A percentile compares a stretch with the other conserved stretches of the same genome.
Conservation (phyloP, 2,113 vertebrate species). For the Nothobranchius kuhntae region DNA sequence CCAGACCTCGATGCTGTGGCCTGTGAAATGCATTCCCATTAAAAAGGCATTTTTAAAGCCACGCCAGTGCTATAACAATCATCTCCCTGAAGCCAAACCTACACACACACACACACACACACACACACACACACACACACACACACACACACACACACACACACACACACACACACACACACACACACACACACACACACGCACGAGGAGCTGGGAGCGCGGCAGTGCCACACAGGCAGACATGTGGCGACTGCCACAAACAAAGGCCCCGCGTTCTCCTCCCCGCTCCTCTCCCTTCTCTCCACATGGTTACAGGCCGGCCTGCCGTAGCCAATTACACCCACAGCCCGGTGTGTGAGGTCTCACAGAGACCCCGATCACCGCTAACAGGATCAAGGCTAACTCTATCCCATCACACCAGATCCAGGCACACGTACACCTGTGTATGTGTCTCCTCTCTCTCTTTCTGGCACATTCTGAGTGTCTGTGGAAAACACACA, state of each 20-base stretch:
- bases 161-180: slow-evolving; percentile 33
- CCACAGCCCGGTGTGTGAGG: slow-evolving; percentile 79
- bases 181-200: slow-evolving; percentile 52
- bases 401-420: slow-evolving; percentile 59
- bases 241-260: slow-evolving; percentile 78
- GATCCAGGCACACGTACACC: slow-evolving; percentile 53
- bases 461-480: slow-evolving; percentile 48
- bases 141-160: slow-evolving; percentile 29
- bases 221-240: slow-evolving; percentile 77
- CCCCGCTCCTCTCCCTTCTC: slow-evolving; percentile 64
- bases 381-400: slow-evolving; percentile 79
- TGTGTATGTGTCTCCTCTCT: slow-evolving; percentile 27
- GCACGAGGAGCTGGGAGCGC: slow-evolving; percentile 58
- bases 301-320: slow-evolving; percentile 70
- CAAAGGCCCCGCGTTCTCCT: slow-evolving; percentile 73
- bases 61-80: slow-evolving; percentile 81
- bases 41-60: slow-evolving; percentile 81
- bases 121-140: too few species aligned
- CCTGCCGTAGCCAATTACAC: slow-evolving; percentile 79
- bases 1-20: slow-evolving; percentile 71
- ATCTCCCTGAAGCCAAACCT: slow-evolving; percentile 73
- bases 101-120: slow-evolving; percentile 57
- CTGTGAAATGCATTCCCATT: slow-evolving; percentile 81
- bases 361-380: slow-evolving; percentile 76
- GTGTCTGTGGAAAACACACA: slow-evolving; percentile 64